A percentile compares a stretch with the other conserved stretches of the same genome.
phyloP scores from a whole-genome alignment of 2,888 invertebrate genomes.

The Celastrina argiolus region DNA sequence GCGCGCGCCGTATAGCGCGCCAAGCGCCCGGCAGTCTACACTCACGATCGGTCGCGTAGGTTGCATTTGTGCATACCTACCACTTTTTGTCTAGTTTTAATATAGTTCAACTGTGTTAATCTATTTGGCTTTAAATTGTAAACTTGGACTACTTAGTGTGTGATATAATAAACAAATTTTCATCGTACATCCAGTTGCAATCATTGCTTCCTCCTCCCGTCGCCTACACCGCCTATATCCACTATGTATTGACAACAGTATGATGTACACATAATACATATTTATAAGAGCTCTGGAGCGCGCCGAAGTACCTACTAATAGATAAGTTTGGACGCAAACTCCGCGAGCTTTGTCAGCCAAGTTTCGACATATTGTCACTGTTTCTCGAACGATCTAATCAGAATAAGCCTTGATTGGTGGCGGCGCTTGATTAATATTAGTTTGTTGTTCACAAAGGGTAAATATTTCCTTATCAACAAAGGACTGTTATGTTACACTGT shows the following conservation, averaged over 20 bases:
- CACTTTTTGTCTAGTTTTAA: too few relatives aligned
- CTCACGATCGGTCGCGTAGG: too few relatives aligned
- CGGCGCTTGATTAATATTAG: constrained; percentile 18
- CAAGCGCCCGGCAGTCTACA: too few relatives aligned
- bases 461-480: constrained; percentile 5
- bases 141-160: too few relatives aligned
- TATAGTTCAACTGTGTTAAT: too few relatives aligned
- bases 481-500: background rate
- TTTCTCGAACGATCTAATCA: constrained; percentile 16
- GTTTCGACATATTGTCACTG: constrained; percentile 20
- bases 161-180: too few relatives aligned
- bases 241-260: background rate
- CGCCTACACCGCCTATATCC: too few relatives aligned
- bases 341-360: constrained; percentile 16
- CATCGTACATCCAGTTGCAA: too few relatives aligned
- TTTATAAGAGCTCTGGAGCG: background rate
- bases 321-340: constrained; percentile 26
- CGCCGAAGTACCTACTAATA: background rate
- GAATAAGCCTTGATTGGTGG: constrained; percentile 20
- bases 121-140: too few relatives aligned
- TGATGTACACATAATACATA: background rate
- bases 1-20: too few relatives aligned
- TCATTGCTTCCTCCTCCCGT: too few relatives aligned
- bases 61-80: too few relatives aligned
- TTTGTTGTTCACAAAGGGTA: background rate